These are phyloP conservation scores for Actinostola sp. DNA, from an alignment of 92 coral and sea anemone species.

Conservation along the genomic window DNA sequence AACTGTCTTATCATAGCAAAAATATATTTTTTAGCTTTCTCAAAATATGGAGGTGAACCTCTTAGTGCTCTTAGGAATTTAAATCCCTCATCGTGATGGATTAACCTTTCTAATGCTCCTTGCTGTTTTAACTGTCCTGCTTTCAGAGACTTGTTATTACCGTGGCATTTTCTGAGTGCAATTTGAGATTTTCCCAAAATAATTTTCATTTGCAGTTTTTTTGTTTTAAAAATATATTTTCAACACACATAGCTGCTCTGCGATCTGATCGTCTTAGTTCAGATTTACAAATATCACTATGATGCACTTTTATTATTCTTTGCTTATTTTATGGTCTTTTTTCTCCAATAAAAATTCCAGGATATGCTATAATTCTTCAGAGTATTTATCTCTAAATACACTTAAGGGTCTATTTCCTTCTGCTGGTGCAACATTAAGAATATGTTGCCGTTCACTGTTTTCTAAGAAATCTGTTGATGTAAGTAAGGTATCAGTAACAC, in stretches of 20 bases:
- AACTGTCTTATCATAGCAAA: constrained; percentile 35
- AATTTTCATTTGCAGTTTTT: constrained; percentile 45
- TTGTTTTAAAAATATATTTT: too few relatives aligned
- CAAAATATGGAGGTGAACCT: constrained; percentile 35
- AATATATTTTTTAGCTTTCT: constrained; percentile 31
- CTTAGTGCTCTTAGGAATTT: constrained; percentile 37
- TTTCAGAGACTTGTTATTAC: neutral
- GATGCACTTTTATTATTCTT: constrained; percentile 9
- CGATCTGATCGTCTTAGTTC: too few relatives aligned
- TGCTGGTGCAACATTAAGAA: constrained; percentile 35
- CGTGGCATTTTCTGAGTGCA: constrained; percentile 15
- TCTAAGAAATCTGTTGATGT: constrained; percentile 49
- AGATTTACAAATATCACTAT: too few relatives aligned
- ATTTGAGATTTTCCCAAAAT: constrained; percentile 33
- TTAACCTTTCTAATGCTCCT: too few relatives aligned
- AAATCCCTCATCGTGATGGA: constrained; percentile 49
- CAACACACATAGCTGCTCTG: too few relatives aligned
- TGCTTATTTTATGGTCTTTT: constrained; percentile 44
- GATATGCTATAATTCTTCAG: constrained; percentile 55
- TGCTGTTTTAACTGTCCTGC: too few relatives aligned
- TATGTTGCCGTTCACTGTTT: constrained; percentile 49
- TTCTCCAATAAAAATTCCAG: constrained; percentile 53
- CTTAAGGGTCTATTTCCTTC: neutral
- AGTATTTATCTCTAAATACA: constrained; percentile 34
- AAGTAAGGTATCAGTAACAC: constrained; percentile 42